Percentiles rank a stretch among this genome's conserved stretches.
These are phyloP conservation scores for Aphis craccivora DNA, from an alignment of 1,140 invertebrate genomes.

Conservation along the genomic window DNA sequence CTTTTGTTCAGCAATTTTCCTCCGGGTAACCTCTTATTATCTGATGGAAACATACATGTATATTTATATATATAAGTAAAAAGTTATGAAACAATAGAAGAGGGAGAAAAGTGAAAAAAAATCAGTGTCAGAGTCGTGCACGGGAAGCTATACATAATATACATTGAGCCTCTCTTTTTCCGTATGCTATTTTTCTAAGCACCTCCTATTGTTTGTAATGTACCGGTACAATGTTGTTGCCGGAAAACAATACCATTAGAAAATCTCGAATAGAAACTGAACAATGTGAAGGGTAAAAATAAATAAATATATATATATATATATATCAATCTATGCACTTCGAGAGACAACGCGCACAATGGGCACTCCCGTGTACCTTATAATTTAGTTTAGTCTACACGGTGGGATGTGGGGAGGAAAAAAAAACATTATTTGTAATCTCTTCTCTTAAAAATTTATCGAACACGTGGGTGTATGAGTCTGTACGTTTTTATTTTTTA, in stretches of 20 bases:
- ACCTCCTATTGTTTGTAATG: not conserved
- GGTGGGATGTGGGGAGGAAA: not conserved
- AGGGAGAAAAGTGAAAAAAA: not conserved
- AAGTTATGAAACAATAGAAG: constrained; percentile 16
- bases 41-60: not conserved
- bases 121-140: not conserved
- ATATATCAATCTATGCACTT: not conserved
- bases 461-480: not conserved
- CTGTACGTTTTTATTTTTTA: not conserved
- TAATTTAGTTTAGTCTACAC: not conserved
- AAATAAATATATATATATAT: constrained; percentile 9
- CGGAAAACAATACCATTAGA: constrained; percentile 41
- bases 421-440: constrained; percentile 10
- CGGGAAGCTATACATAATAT: not conserved
- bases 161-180: not conserved
- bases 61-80: not conserved
- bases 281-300: constrained; percentile 15
- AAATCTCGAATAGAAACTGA: not conserved
- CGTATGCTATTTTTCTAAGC: not conserved
- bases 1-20: constrained; percentile 31
- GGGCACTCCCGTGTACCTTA: not conserved
- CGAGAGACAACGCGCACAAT: not conserved
- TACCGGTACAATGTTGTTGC: not conserved
- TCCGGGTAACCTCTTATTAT: constrained; percentile 51
- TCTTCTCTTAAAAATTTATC: not conserved